Conservation (phyloP, 2,113 vertebrate genomes). For the Amia ocellicauda region DNA sequence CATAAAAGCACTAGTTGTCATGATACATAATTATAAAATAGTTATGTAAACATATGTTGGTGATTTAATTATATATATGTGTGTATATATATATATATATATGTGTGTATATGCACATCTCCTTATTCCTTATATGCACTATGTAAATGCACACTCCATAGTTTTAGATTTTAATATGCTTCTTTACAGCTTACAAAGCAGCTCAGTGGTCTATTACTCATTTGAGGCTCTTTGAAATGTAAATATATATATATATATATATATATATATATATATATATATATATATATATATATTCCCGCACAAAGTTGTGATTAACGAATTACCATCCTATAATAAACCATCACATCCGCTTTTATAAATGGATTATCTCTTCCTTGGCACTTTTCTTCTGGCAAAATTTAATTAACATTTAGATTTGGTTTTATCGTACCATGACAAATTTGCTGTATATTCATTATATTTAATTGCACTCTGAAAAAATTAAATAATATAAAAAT, state of each 20-base stretch:
- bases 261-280: too few species aligned
- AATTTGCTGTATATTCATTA: constrained; percentile 55
- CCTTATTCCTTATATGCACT: too few species aligned
- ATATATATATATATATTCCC: constrained; percentile 48
- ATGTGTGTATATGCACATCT: too few species aligned
- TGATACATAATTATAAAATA: too few species aligned
- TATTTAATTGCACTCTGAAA: constrained; percentile 61
- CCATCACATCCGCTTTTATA: constrained; percentile 59
- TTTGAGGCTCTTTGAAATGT: too few species aligned
- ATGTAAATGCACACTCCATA: too few species aligned
- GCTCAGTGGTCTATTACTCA: background rate
- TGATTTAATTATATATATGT: too few species aligned
- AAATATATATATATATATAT: too few species aligned
- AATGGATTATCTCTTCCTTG: constrained; percentile 68
- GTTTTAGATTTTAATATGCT: background rate
- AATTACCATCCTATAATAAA: constrained; percentile 70
- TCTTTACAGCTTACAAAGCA: background rate
- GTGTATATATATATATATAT: too few species aligned
- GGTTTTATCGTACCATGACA: constrained; percentile 67
- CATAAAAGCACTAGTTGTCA: too few species aligned
- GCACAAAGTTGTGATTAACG: constrained; percentile 68
- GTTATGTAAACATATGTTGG: too few species aligned
- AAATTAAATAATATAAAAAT: constrained; percentile 29
- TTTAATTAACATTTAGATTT: constrained; percentile 76
- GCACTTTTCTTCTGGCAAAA: constrained; percentile 66